Evolutionary conservation across 2,888 invertebrate species (phyloP), one percentile per base, ranked within the genome.

Genomic region (Palloptera scutellata): DNA sequence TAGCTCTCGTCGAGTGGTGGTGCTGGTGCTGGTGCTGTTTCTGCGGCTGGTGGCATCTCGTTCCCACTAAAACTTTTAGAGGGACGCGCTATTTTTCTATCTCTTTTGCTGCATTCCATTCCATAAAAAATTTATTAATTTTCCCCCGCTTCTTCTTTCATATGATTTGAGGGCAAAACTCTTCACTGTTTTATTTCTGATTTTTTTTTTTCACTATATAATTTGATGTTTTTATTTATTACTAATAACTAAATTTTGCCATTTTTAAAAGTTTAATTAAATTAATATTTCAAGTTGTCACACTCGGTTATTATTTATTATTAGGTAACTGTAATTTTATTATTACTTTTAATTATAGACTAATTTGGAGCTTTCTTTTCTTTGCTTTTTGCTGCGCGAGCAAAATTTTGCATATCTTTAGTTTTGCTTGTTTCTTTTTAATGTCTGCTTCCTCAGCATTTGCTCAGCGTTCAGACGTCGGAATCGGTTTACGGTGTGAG

Each of bases 91-190:
- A 51, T 61, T 58, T 61, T 70, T 73, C 75, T 74, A 72, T 76
- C 76, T 76, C 75, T 74, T 70, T 76, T 72, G 70, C 82, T 79
- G 81, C 83, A 81, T 81, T 81, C 83, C 82, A 82, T 82, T 81
- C 81, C 80, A 75, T 68, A 74, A 74, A 75, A 73, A 75, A 73
- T 69, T 66, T 57, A 69, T 67, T 68, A 55, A 69, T 64, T 63
- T 72, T 64, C 71, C 17, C 57, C 5, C 4, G 19, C 17, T 53
- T 4, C 15, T 17, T 17, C 17, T 53, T 19, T 53, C 19, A 11
- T n/a, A 11, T 19, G 1, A 19, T 11, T 19, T 53, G 30, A 30
- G 30, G 30, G 30, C 30, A 30, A 30, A 30, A 30, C 6, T 30
- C 30, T 30, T 30, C 30, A 30, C 30, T 30, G 30, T 30, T 30